These are phyloP conservation scores for Drosophila simulans DNA, from an alignment of 1,140 invertebrate species.

Conservation along the genomic window DNA sequence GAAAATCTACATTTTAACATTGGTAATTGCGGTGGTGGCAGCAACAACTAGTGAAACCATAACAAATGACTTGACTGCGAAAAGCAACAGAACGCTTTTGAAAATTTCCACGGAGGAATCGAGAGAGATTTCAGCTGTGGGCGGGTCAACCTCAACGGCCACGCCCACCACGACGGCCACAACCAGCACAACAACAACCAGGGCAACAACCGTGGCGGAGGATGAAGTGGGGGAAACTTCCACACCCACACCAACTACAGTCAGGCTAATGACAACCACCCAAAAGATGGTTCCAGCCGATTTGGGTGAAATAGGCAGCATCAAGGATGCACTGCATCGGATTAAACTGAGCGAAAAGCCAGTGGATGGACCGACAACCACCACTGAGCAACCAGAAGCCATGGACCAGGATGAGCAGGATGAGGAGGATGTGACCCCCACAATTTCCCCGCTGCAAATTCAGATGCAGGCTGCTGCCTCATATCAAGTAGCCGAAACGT, in stretches of 20 bases:
- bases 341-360: slow-evolving; percentile 54
- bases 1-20: slow-evolving; percentile 78
- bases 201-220: slow-evolving; percentile 26
- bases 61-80: slow-evolving; percentile 63
- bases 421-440: neutral
- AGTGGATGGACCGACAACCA: slow-evolving; percentile 5
- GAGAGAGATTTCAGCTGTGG: slow-evolving; percentile 32
- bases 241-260: slow-evolving; percentile 16
- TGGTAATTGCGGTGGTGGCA: slow-evolving; percentile 63
- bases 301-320: slow-evolving; percentile 38
- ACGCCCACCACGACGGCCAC: slow-evolving; percentile 74
- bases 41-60: slow-evolving; percentile 35
- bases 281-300: slow-evolving; percentile 26
- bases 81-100: slow-evolving; percentile 39
- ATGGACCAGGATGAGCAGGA: slow-evolving; percentile 14
- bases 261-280: slow-evolving; percentile 56
- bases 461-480: slow-evolving; percentile 75
- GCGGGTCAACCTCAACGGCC: slow-evolving; percentile 65
- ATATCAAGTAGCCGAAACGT: slow-evolving; percentile 71
- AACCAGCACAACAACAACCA: slow-evolving; percentile 65
- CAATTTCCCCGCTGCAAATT: slow-evolving; percentile 49
- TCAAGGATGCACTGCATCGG: slow-evolving; percentile 60
- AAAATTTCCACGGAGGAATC: slow-evolving; percentile 16
- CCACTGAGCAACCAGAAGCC: slow-evolving; percentile 11
- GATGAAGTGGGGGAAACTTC: neutral